A percentile compares a stretch with the other conserved stretches of the same genome.
These are phyloP conservation scores for Peromyscus attwateri DNA, from an alignment of 2,797 vertebrate genomes.

Conservation along the genomic window DNA sequence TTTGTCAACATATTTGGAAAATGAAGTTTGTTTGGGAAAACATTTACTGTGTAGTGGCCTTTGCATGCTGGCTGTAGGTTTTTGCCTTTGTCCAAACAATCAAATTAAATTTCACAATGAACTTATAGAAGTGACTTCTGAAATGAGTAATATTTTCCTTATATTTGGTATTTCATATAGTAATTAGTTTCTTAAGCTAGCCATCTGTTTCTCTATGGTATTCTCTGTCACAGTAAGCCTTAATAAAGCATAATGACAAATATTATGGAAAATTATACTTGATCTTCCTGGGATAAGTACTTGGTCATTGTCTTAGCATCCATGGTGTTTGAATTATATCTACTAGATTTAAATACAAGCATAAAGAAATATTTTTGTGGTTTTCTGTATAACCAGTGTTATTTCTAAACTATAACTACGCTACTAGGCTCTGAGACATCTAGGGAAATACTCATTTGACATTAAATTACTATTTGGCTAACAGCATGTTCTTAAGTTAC, in stretches of 20 bases:
- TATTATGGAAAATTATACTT: neutral
- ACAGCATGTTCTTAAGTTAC: constrained; percentile 50
- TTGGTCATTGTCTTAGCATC: neutral
- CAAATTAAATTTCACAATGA: constrained; percentile 24
- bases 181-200: constrained; percentile 41
- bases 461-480: constrained; percentile 32
- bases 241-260: neutral
- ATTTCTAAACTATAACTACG: constrained; percentile 11
- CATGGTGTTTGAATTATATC: constrained; percentile 11
- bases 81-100: constrained; percentile 35
- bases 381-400: constrained; percentile 51
- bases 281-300: neutral
- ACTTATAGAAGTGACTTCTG: constrained; percentile 17
- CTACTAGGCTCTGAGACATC: constrained; percentile 34
- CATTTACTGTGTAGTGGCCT: constrained; percentile 46
- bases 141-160: neutral
- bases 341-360: constrained; percentile 41
- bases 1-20: constrained; percentile 53
- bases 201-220: constrained; percentile 38
- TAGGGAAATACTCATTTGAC: constrained; percentile 43
- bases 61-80: neutral
- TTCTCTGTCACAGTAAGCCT: constrained; percentile 23
- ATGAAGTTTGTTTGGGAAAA: constrained; percentile 45
- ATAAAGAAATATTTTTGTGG: neutral
- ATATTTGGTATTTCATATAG: neutral